Conservation (phyloP, 2,797 vertebrate species). For the Stomatorhinus walkeri region DNA sequence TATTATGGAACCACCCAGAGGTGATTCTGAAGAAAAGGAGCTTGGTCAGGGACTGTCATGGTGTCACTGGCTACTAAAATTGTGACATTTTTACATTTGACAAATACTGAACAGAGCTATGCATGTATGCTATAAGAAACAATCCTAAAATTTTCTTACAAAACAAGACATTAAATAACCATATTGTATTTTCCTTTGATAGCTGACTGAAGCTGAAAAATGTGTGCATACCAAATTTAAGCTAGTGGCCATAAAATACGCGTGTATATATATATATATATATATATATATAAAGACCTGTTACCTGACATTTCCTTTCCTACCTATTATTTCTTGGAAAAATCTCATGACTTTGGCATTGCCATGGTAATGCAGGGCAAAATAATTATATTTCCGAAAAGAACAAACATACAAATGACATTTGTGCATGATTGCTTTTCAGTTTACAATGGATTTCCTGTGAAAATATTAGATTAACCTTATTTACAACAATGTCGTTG, state of each 20-base stretch:
- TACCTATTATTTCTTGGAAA: slow-evolving; percentile 38
- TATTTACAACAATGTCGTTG: slow-evolving; percentile 40
- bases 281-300: neutral
- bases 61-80: slow-evolving; percentile 44
- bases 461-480: slow-evolving; percentile 45
- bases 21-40: slow-evolving; percentile 55
- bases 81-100: slow-evolving; percentile 41
- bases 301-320: slow-evolving; percentile 31
- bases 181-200: slow-evolving; percentile 18
- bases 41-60: slow-evolving; percentile 44
- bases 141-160: neutral
- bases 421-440: slow-evolving; percentile 41
- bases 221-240: neutral
- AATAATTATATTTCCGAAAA: slow-evolving; percentile 42
- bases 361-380: slow-evolving; percentile 35
- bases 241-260: neutral
- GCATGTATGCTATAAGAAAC: slow-evolving; percentile 25
- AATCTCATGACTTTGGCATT: slow-evolving; percentile 40
- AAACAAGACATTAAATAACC: slow-evolving; percentile 29
- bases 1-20: slow-evolving; percentile 49
- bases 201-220: slow-evolving; percentile 13
- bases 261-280: too few relatives aligned
- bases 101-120: slow-evolving; percentile 47
- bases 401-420: slow-evolving; percentile 43
- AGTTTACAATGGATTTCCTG: slow-evolving; percentile 40